These are phyloP conservation scores for Drosophila ercepeae DNA, from an alignment of 1,140 invertebrate genomes.

Conservation along the genomic window DNA sequence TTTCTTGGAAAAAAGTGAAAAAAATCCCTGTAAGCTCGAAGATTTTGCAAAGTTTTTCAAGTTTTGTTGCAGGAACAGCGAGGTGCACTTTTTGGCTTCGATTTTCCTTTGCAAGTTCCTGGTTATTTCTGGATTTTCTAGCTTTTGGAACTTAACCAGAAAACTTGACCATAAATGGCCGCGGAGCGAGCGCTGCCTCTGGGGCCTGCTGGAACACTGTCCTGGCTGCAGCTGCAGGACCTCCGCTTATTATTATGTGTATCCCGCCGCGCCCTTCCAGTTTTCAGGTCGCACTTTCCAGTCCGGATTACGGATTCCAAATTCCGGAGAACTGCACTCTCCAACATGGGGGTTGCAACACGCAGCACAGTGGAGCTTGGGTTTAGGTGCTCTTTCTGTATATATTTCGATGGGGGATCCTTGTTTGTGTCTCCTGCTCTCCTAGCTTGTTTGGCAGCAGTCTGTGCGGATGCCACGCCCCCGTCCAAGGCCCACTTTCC, in stretches of 20 bases:
- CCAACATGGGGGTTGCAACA: slow-evolving; percentile 52
- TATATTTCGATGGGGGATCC: too few relatives aligned
- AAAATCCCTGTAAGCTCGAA: not conserved
- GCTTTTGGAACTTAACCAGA: not conserved
- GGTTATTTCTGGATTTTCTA: not conserved
- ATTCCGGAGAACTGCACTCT: slow-evolving; percentile 24
- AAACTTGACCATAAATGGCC: slow-evolving; percentile 14
- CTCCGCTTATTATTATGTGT: slow-evolving; percentile 47
- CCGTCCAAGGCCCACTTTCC: slow-evolving; percentile 6
- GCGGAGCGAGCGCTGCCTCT: slow-evolving; percentile 31
- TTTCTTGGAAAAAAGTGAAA: not conserved
- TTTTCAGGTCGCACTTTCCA: slow-evolving; percentile 47
- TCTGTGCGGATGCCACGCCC: slow-evolving; percentile 42
- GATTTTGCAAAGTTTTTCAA: not conserved
- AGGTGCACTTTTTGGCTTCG: not conserved
- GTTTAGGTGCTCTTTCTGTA: too few relatives aligned
- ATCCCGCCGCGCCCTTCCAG: slow-evolving; percentile 55
- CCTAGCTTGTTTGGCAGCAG: slow-evolving; percentile 58
- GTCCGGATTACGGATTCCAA: too few relatives aligned
- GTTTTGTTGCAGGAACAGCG: too few relatives aligned
- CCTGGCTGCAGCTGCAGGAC: slow-evolving; percentile 25
- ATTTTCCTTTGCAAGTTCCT: not conserved
- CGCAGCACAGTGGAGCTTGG: slow-evolving; percentile 22
- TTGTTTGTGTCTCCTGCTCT: slow-evolving; percentile 31
- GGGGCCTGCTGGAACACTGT: slow-evolving; percentile 45